Evolutionary conservation across 2,113 vertebrate genomes (phyloP), one percentile per base, ranked within the genome.

Genomic region (Eptesicus fuscus): DNA sequence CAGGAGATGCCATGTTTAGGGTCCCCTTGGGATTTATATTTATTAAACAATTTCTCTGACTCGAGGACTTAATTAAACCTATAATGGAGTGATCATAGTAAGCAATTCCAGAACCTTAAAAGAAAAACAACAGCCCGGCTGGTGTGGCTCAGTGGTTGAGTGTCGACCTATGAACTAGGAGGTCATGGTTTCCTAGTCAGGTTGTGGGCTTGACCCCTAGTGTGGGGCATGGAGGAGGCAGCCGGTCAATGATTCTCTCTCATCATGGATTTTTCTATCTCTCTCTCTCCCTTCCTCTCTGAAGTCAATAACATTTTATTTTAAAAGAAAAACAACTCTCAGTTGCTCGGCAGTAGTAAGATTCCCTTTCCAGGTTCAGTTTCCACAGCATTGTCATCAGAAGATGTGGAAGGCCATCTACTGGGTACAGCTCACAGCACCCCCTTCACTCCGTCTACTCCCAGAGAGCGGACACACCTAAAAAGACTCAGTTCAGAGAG

Each of bases 401-500:
- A 94, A 79, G 32, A 37, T 73, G 3, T 0, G 47, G 70, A 51
- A 88, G 94, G 85, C 91, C 94, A 96, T 87, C 97, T 96, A 3
- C 70, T 83, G 93, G n/a, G 9, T 11, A 0, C 8, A 82, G 1
- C 71, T 80, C 44, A 9, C 59, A 83, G 40, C 0, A 1, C 1
- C 5, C 13, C 42, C 49, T 44, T 63, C 93, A 30, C 61, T 0
- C 13, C 32, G 69, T 77, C 94, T 63, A 53, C 63, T 59, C 28
- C n/a, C 32, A 42, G 18, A 44, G 30, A 59, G 67, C 14, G 20
- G 53, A 91, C 53, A 69, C 51, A 8, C 2, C 78, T 35, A 18
- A 16, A 86, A 71, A 49, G 53, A 63, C 22, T 87, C 59, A 63
- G 35, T 56, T 88, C 44, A n/a, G 59, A 91, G 32, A 63, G 61